Percentiles rank a stretch among this genome's conserved stretches.
phyloP scores from a whole-genome alignment of 2,888 invertebrate species.

The Microctonus brassicae region DNA sequence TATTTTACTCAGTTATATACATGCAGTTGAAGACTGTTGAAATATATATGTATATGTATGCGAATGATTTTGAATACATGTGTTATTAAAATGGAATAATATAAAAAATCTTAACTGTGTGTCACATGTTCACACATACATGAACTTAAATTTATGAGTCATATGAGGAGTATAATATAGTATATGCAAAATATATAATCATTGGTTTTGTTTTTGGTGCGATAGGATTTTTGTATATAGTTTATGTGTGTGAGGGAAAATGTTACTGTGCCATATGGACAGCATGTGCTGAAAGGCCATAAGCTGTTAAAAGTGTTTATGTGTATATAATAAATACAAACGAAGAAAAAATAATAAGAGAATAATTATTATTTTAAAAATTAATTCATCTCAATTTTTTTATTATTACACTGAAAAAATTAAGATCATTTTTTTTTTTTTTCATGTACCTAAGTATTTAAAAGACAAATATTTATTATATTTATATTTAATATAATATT shows the following conservation, averaged over 20 bases:
- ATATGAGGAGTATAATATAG: too few species aligned
- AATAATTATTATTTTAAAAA: too few species aligned
- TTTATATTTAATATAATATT: too few species aligned
- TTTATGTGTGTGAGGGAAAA: constrained; percentile 15
- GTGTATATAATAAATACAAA: constrained; percentile 6
- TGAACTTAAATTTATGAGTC: constrained; percentile 15
- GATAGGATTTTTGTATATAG: constrained; percentile 8
- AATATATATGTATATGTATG: constrained; percentile 10
- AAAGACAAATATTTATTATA: too few species aligned
- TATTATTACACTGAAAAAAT: too few species aligned
- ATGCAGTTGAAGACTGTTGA: not conserved
- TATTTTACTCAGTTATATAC: not conserved
- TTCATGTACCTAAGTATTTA: too few species aligned
- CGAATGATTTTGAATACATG: not conserved
- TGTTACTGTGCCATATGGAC: constrained; percentile 48
- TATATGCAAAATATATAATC: constrained; percentile 15
- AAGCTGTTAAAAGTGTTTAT: not conserved
- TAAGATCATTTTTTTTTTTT: too few species aligned
- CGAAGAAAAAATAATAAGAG: not conserved
- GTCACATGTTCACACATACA: constrained; percentile 10
- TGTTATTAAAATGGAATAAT: not conserved
- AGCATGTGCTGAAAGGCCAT: constrained; percentile 46
- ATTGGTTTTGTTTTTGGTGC: not conserved
- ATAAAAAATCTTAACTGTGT: not conserved
- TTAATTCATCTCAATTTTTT: too few species aligned